Conservation (phyloP, 2,113 vertebrate species). For the Hemicordylus capensis region DNA sequence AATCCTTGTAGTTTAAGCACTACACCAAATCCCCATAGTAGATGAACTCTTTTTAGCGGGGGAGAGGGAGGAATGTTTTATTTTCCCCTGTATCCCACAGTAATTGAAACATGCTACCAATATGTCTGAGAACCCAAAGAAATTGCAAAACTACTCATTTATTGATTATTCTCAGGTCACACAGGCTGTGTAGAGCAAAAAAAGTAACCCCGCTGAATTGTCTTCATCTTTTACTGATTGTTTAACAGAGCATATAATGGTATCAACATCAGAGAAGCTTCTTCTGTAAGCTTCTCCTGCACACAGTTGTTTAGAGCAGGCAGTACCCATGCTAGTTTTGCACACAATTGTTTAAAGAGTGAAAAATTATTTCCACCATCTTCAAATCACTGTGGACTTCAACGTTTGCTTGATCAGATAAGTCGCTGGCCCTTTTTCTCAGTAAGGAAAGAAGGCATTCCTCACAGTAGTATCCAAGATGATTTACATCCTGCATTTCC, state of each 20-base stretch:
- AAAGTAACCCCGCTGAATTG: background rate
- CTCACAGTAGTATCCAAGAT: background rate
- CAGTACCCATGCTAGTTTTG: no score
- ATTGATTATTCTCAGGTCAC: background rate
- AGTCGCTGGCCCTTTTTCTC: background rate
- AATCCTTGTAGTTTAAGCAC: background rate
- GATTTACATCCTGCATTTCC: background rate
- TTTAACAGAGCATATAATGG: conserved; percentile 5
- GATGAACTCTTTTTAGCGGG: background rate
- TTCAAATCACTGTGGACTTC: background rate
- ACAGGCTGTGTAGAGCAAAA: background rate
- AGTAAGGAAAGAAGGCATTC: background rate
- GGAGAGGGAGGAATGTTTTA: background rate
- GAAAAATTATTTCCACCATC: background rate
- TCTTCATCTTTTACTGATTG: background rate
- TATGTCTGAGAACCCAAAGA: background rate
- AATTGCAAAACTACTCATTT: background rate
- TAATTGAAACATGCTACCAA: background rate
- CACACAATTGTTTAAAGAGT: conserved; percentile 9
- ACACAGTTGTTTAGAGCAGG: no score
- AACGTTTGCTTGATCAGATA: background rate
- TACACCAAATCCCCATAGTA: background rate
- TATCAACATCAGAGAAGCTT: background rate
- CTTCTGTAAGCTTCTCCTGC: background rate
- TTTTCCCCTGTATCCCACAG: background rate